phyloP scores from a whole-genome alignment of 2,113 vertebrate species.

The Macaca mulatta region DNA sequence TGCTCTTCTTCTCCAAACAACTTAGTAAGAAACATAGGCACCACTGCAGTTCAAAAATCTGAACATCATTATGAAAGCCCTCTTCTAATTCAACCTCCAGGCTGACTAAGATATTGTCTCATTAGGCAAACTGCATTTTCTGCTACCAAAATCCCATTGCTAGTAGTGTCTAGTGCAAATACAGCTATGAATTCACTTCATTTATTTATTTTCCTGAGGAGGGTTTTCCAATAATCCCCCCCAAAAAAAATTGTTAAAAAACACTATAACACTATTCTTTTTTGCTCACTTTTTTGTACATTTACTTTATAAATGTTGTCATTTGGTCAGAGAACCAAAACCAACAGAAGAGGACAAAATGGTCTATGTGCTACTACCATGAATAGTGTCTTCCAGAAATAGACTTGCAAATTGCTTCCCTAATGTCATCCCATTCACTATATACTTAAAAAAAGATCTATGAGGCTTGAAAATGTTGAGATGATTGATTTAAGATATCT shows the following conservation, averaged over 20 bases:
- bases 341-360: background rate
- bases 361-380: background rate
- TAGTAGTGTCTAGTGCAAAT: background rate
- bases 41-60: background rate
- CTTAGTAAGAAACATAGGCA: background rate
- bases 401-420: background rate
- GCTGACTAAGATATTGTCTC: background rate
- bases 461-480: background rate
- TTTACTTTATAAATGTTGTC: background rate
- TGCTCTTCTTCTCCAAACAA: background rate
- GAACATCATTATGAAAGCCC: background rate
- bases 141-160: background rate
- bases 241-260: background rate
- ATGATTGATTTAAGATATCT: background rate
- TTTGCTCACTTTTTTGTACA: background rate
- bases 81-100: background rate
- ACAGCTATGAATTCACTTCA: background rate
- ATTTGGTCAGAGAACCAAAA: constrained; percentile 19
- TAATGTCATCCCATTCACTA: background rate
- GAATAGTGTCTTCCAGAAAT: background rate
- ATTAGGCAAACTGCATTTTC: background rate
- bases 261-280: background rate
- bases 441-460: background rate
- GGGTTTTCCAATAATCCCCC: background rate
- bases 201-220: background rate